Percentiles rank a stretch among this genome's conserved stretches.
Conservation (phyloP, 2,888 invertebrate genomes). For the Mimas tiliae region DNA sequence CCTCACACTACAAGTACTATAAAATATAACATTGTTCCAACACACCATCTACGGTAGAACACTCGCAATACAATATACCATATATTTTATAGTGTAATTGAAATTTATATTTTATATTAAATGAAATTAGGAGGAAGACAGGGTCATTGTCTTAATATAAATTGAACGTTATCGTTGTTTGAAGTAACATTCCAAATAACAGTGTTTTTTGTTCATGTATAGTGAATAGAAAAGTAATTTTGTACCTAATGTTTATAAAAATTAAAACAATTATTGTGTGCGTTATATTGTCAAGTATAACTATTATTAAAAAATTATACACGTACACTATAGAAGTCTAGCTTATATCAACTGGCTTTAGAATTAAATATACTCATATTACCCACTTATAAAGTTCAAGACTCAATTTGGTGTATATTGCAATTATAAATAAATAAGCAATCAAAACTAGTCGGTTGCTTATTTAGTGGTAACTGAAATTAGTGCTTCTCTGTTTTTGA, state of each 20-base stretch:
- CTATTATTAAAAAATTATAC: neutral
- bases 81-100: too few relatives aligned
- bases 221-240: neutral
- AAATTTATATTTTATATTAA: too few relatives aligned
- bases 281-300: neutral
- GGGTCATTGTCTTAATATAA: too few relatives aligned
- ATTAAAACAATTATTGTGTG: neutral
- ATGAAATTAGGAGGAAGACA: too few relatives aligned
- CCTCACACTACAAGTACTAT: conserved; percentile 7
- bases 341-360: neutral
- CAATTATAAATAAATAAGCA: neutral
- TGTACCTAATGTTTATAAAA: too few relatives aligned
- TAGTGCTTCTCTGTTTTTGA: too few relatives aligned
- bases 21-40: neutral
- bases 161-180: too few relatives aligned
- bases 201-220: too few relatives aligned
- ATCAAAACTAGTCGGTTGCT: too few relatives aligned
- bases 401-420: neutral
- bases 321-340: neutral
- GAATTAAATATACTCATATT: neutral
- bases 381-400: neutral
- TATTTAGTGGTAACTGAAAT: too few relatives aligned
- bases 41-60: neutral
- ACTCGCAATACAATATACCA: neutral
- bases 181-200: too few relatives aligned